A percentile compares a stretch with the other conserved stretches of the same genome.
These are phyloP conservation scores for Heliconius ethilla DNA, from an alignment of 2,888 invertebrate genomes.

Conservation along the genomic window DNA sequence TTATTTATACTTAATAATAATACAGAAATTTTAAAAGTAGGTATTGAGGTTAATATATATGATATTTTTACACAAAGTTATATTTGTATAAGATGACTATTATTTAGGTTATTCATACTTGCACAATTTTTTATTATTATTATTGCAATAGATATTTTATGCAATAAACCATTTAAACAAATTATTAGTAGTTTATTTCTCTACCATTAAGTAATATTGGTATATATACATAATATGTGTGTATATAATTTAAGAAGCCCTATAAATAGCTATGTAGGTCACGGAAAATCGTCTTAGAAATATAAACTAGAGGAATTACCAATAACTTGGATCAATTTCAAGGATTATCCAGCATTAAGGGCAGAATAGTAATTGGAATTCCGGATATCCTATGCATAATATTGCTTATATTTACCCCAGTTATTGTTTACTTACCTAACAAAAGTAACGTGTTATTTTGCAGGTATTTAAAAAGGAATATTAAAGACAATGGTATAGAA, in stretches of 20 bases:
- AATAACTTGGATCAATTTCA: slow-evolving; percentile 29
- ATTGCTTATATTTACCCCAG: background rate
- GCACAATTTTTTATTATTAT: background rate
- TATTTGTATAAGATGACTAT: slow-evolving; percentile 4
- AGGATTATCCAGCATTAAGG: slow-evolving; percentile 23
- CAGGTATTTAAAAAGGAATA: background rate
- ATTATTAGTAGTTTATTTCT: background rate
- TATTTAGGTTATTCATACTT: background rate
- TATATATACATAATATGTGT: background rate
- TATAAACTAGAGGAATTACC: slow-evolving; percentile 16
- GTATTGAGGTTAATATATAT: background rate
- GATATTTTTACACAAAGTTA: background rate
- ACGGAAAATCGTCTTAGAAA: slow-evolving; percentile 14
- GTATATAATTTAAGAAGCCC: background rate
- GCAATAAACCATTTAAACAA: background rate
- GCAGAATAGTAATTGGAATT: slow-evolving; percentile 16
- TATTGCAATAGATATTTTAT: background rate
- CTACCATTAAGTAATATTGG: background rate
- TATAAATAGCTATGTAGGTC: background rate
- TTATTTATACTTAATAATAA: background rate
- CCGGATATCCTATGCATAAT: slow-evolving; percentile 21
- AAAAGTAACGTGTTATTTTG: background rate
- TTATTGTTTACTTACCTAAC: background rate
- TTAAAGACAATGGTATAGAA: background rate
- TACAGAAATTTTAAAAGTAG: background rate